phyloP scores from a whole-genome alignment of 1,140 invertebrate species.

The Bradynema listronoti region DNA sequence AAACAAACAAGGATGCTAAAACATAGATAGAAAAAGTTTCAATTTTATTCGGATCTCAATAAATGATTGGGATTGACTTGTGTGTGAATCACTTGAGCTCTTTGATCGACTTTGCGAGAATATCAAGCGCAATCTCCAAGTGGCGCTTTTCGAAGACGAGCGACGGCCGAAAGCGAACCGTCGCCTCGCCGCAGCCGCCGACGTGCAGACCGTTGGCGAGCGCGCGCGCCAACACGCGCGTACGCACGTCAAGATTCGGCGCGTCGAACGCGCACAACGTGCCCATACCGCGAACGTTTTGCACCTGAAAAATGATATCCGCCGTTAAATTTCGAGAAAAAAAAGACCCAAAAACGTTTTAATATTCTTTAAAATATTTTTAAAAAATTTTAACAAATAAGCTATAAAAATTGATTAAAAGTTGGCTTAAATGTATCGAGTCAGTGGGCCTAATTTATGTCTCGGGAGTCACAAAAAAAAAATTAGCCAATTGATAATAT shows the following conservation, averaged over 20 bases:
- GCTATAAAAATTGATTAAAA: too few species aligned
- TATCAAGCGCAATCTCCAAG: constrained; percentile 81
- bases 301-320: constrained; percentile 61
- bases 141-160: constrained; percentile 80
- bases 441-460: too few species aligned
- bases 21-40: too few species aligned
- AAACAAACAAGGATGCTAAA: too few species aligned
- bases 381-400: too few species aligned
- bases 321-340: background rate
- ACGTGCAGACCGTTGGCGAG: constrained; percentile 75
- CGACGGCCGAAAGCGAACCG: constrained; percentile 80
- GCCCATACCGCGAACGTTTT: constrained; percentile 77
- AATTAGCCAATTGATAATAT: too few species aligned
- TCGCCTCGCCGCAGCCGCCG: constrained; percentile 75
- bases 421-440: too few species aligned
- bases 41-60: too few species aligned
- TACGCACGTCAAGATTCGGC: constrained; percentile 66
- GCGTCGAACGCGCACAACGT: constrained; percentile 83
- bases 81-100: background rate
- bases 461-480: too few species aligned
- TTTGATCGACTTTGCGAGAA: constrained; percentile 69
- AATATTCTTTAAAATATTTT: constrained; percentile 3
- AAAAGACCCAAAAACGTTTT: constrained; percentile 9
- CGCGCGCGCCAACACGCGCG: constrained; percentile 71
- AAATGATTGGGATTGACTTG: too few species aligned